Percentiles rank a stretch among this genome's conserved stretches.
These are phyloP conservation scores for Gymnopithys bicolor DNA, from an alignment of 2,797 vertebrate species.

Conservation along the genomic window DNA sequence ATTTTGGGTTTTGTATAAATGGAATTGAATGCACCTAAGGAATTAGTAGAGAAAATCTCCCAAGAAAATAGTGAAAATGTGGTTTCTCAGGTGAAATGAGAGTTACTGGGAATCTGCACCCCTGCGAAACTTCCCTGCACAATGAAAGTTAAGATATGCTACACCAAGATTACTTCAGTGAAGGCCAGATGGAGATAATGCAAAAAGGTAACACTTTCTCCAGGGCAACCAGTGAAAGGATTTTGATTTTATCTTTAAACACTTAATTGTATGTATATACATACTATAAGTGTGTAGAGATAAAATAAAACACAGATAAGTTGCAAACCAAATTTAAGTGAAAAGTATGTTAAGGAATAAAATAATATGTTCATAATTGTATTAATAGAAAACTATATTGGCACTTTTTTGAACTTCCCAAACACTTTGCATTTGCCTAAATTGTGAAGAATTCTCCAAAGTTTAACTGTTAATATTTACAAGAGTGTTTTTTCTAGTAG, in stretches of 20 bases:
- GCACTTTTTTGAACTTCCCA: not conserved
- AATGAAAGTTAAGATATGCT: not conserved
- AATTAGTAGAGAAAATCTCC: not conserved
- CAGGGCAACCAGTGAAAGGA: not conserved
- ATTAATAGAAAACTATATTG: not conserved
- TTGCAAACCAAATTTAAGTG: not conserved
- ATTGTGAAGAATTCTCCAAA: not conserved
- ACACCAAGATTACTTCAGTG: not conserved
- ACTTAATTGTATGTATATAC: too few relatives aligned
- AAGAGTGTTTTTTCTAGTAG: accelerated
- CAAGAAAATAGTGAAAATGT: not conserved
- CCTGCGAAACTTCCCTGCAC: not conserved
- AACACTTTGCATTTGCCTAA: not conserved
- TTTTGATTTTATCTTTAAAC: not conserved
- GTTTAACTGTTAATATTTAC: not conserved
- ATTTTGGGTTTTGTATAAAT: not conserved
- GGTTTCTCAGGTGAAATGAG: not conserved
- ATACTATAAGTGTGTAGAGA: not conserved
- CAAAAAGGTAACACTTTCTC: not conserved
- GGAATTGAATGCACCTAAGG: not conserved
- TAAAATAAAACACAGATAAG: not conserved
- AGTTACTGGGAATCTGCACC: not conserved
- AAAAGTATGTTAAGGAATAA: not conserved
- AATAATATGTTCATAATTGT: not conserved
- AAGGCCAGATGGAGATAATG: not conserved